phyloP scores from a whole-genome alignment of 2,113 vertebrate species.

The Leptobrachium ailaonicum region DNA sequence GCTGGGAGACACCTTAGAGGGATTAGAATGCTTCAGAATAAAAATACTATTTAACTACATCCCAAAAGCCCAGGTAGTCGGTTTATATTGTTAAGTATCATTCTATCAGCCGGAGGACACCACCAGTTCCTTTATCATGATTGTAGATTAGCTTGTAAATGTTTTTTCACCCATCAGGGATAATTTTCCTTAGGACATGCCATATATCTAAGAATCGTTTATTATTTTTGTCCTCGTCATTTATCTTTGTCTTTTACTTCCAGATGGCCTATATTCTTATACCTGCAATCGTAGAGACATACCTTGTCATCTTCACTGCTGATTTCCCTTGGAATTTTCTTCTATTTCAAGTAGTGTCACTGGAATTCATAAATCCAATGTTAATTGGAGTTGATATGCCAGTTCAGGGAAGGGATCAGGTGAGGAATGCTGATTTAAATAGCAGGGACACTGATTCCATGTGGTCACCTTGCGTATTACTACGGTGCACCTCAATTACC shows the following conservation, averaged over 20 bases:
- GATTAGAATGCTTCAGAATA: neutral
- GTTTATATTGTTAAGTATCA: neutral
- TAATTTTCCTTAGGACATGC: neutral
- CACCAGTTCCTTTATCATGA: constrained; percentile 1
- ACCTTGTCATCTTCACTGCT: constrained; percentile 82
- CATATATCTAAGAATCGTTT: neutral
- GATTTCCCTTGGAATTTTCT: constrained; percentile 89
- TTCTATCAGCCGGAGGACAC: neutral
- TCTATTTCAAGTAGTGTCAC: constrained; percentile 87
- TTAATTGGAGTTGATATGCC: constrained; percentile 1
- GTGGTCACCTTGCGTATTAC: constrained; percentile 5
- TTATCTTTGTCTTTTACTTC: constrained; percentile 54
- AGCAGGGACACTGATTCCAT: neutral
- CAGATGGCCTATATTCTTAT: constrained; percentile 90
- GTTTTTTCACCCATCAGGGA: neutral
- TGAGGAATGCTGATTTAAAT: constrained; percentile 10
- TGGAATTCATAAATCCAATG: constrained; percentile 2
- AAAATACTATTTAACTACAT: neutral
- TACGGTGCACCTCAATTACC: constrained; percentile 1
- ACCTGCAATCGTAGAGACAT: constrained; percentile 92
- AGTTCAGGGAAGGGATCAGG: neutral
- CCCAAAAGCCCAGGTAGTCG: no score
- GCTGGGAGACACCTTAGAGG: neutral
- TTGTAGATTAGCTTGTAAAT: neutral
- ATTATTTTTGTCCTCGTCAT: neutral